Percentiles rank a stretch among this genome's conserved stretches.
These are phyloP conservation scores for Antennarius maculatus DNA, from an alignment of 2,797 vertebrate genomes.

Conservation along the genomic window DNA sequence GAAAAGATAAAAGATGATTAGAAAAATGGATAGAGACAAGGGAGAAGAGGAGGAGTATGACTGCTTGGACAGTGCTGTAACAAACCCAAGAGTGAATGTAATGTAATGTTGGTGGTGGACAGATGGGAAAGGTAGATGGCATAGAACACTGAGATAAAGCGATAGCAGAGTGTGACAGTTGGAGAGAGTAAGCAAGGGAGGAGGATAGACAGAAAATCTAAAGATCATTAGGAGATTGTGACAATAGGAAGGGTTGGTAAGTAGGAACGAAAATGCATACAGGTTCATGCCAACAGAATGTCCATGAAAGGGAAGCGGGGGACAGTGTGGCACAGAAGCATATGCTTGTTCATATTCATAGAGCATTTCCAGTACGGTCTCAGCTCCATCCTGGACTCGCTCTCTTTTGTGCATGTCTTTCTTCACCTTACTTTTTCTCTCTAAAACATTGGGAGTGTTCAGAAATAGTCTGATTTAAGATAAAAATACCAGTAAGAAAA, in stretches of 20 bases:
- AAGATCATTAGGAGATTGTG: constrained; percentile 59
- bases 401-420: constrained; percentile 40
- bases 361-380: constrained; percentile 62
- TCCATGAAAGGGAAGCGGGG: constrained; percentile 61
- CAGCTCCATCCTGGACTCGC: constrained; percentile 55
- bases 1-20: constrained; percentile 62
- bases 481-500: constrained; percentile 62
- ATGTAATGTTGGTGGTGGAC: constrained; percentile 56
- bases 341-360: constrained; percentile 74
- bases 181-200: constrained; percentile 31
- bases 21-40: constrained; percentile 44
- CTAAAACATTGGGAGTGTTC: constrained; percentile 31
- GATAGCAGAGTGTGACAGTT: constrained; percentile 22
- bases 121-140: constrained; percentile 40
- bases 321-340: constrained; percentile 56
- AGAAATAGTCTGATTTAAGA: constrained; percentile 43
- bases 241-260: constrained; percentile 45
- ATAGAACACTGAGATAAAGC: constrained; percentile 43
- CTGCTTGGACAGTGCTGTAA: constrained; percentile 55
- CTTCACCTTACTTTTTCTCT: constrained; percentile 38
- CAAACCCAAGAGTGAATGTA: constrained; percentile 67
- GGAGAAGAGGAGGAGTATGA: constrained; percentile 38
- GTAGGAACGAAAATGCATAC: constrained; percentile 47
- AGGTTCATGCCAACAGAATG: constrained; percentile 60
- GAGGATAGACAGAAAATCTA: constrained; percentile 40